Base-by-base conservation (phyloP, 2,113 vertebrate genomes). In the Climacteris rufus region DNA sequence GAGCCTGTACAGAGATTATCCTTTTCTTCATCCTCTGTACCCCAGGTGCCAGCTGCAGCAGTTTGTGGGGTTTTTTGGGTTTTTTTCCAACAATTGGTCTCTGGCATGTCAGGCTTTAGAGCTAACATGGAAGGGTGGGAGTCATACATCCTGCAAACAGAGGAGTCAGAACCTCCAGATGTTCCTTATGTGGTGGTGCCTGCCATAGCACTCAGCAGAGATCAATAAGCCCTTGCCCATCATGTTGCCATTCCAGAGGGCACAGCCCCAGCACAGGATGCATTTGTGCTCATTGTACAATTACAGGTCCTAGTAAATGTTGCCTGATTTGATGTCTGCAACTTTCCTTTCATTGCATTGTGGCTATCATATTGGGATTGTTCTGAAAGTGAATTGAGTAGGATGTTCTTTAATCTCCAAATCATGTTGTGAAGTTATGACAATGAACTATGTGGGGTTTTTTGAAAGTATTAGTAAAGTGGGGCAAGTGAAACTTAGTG, bases 231-330 rank as follows among this genome's bases (percentile, higher is more conserved):
- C 28, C 39, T 82, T 63, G 74, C 11, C 45, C 85, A 33, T 59
- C 33, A 0, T 0, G 0, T 18, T 11, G 5, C 49, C 18, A 15
- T 39, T 71, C 16, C 35, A 47, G 44, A 27, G 35, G 42, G 27
- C 28, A 7, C 11, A 72, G 45, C 52, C 21, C 56, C 56, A 45
- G 60, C 22, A 30, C 13, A 20, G 37, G 47, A 6, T 75, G 47
- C 35, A 7, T 31, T 27, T 68, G 27, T 22, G 13, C 45, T 69
- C 37, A 7, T 12, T 17, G 70, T 23, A 17, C 27, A 22, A 2
- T 31, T 31, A 70, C 53, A 49, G 22, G 18, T 59, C 21, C 8
- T 19, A 16, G 11, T 59, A 60, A 42, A 28, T 33, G 24, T 31
- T 47, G 21, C n/a, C 44, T 76, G 28, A 52, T 61, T 64, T 64